Conservation (phyloP, 2,888 invertebrate species). For the Lepidochitona cinerea region DNA sequence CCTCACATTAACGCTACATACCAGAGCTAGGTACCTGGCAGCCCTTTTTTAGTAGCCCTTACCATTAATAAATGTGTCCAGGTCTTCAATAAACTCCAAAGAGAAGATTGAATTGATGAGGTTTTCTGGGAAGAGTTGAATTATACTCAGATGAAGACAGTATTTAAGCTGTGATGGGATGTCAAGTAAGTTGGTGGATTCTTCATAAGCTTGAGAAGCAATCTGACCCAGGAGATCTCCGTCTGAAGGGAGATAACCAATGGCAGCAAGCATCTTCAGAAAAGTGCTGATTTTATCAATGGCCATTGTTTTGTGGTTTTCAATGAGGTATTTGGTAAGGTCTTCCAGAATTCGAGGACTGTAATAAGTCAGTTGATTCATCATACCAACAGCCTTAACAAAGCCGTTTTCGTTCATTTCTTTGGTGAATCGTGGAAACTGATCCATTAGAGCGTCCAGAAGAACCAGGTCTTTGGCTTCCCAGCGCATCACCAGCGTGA, state of each 20-base stretch:
- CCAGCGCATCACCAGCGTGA: constrained; percentile 2
- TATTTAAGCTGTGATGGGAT: constrained; percentile 16
- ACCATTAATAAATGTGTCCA: constrained; percentile 37
- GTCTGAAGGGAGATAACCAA: constrained; percentile 28
- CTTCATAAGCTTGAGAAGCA: constrained; percentile 9
- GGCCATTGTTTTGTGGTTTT: constrained; percentile 2
- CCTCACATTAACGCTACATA: too few species aligned
- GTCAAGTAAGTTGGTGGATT: constrained; percentile 8
- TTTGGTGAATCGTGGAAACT: constrained; percentile 5
- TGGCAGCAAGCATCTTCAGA: not conserved
- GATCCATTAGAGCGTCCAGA: constrained; percentile 12
- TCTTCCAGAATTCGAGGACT: constrained; percentile 31
- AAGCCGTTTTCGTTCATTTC: not conserved
- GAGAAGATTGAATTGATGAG: constrained; percentile 33
- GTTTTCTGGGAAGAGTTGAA: constrained; percentile 36
- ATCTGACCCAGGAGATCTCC: not conserved
- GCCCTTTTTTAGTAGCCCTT: too few species aligned
- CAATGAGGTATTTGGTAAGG: constrained; percentile 15
- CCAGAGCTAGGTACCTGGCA: constrained; percentile 10
- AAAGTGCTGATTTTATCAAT: constrained; percentile 5
- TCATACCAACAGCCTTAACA: not conserved
- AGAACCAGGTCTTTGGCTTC: constrained; percentile 2
- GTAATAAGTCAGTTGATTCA: constrained; percentile 18
- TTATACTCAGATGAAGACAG: constrained; percentile 22
- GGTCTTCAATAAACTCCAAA: constrained; percentile 35